A percentile compares a stretch with the other conserved stretches of the same genome.
phyloP scores from a whole-genome alignment of 2,797 vertebrate genomes.

The Manis crassicaudata region DNA sequence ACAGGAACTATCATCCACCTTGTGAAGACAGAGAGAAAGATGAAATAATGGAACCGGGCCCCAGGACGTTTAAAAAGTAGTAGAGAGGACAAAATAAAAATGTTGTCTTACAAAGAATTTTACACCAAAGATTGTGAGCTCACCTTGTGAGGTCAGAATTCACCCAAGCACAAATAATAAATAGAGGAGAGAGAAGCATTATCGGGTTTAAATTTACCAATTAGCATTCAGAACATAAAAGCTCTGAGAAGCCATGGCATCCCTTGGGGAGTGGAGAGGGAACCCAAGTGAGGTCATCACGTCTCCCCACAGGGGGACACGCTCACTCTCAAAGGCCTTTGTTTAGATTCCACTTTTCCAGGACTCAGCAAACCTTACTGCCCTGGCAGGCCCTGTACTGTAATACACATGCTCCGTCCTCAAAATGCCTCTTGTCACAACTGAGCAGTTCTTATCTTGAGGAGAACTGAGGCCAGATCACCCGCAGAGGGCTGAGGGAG shows the following conservation, averaged over 20 bases:
- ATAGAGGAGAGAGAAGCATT: background rate
- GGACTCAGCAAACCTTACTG: background rate
- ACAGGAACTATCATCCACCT: background rate
- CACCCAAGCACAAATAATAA: slow-evolving; percentile 56
- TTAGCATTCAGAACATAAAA: slow-evolving; percentile 27
- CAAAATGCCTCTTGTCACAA: background rate
- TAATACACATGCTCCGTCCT: background rate
- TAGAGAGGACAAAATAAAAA: background rate
- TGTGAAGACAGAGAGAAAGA: slow-evolving; percentile 28
- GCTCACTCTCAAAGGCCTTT: background rate
- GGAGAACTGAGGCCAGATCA: background rate
- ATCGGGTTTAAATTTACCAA: slow-evolving; percentile 30
- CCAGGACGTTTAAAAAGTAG: background rate
- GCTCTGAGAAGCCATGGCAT: background rate
- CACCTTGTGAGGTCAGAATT: slow-evolving; percentile 34
- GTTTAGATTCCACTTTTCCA: background rate
- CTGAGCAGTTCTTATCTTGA: background rate
- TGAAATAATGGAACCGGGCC: slow-evolving; percentile 27
- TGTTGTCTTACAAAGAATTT: background rate
- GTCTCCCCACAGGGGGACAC: background rate
- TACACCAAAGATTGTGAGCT: background rate
- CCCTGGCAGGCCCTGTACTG: background rate
- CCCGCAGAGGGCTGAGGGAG: background rate
- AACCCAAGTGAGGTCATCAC: background rate
- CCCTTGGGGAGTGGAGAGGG: background rate